Conservation (phyloP, 2,113 vertebrate genomes). For the Desmodus rotundus region DNA sequence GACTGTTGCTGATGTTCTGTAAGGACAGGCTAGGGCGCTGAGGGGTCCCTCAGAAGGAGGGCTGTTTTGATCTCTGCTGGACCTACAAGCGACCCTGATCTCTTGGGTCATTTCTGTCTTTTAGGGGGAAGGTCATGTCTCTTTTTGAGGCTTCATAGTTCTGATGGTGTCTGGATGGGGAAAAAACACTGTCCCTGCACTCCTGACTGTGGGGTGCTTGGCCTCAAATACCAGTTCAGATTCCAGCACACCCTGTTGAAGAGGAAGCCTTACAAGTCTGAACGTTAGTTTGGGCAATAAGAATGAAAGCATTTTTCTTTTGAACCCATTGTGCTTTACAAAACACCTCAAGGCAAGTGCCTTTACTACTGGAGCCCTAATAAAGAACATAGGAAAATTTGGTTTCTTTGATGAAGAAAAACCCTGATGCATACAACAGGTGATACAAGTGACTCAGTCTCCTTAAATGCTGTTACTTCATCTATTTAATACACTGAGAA, state of each 20-base stretch:
- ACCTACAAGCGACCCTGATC: not conserved
- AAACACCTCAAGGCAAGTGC: not conserved
- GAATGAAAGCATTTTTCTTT: conserved; percentile 49
- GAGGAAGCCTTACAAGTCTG: not conserved
- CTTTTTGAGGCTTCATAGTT: not conserved
- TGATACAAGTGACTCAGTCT: not conserved
- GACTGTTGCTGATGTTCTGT: not conserved
- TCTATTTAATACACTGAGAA: not conserved
- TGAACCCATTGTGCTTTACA: not conserved
- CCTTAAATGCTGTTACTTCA: not conserved
- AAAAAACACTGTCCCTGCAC: not conserved
- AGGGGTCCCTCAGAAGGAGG: not conserved
- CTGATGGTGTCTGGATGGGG: not conserved
- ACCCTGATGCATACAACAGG: conserved; percentile 16
- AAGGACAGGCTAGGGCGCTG: not conserved
- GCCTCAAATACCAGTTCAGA: not conserved
- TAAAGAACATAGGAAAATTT: conserved; percentile 25
- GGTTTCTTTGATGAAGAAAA: conserved; percentile 41
- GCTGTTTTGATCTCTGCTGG: conserved; percentile 19
- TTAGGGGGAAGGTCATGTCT: not conserved
- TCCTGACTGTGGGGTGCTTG: not conserved
- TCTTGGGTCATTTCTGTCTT: not conserved
- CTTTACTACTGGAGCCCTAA: not conserved
- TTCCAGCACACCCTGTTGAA: not conserved
- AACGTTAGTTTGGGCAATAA: not conserved